These are phyloP conservation scores for Morinoia aosen DNA, from an alignment of 2,888 invertebrate genomes.

Conservation along the genomic window DNA sequence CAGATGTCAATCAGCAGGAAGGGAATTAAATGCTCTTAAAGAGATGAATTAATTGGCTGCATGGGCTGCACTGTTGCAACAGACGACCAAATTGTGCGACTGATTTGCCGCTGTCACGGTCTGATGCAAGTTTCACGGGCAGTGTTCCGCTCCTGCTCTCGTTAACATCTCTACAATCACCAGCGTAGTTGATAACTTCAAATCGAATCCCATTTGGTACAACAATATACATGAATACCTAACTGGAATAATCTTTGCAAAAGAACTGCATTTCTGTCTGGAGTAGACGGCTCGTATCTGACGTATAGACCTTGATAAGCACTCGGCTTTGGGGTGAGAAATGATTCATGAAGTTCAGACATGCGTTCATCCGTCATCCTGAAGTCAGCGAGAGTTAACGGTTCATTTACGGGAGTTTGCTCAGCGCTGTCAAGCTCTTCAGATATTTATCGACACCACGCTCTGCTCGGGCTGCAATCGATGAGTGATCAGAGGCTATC, in stretches of 20 bases:
- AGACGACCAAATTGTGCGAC: background rate
- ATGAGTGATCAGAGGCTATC: slow-evolving; percentile 12
- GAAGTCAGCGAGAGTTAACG: background rate
- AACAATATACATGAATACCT: background rate
- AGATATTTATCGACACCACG: background rate
- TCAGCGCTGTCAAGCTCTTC: background rate
- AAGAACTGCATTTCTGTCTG: background rate
- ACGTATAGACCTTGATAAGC: slow-evolving; percentile 10
- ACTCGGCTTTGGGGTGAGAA: background rate
- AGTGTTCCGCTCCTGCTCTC: background rate
- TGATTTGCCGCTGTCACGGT: background rate
- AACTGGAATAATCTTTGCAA: background rate
- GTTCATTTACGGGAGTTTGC: slow-evolving; percentile 7
- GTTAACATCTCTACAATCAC: background rate
- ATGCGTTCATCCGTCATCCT: background rate
- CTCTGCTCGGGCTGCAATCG: background rate
- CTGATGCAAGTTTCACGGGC: background rate
- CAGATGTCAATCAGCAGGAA: background rate
- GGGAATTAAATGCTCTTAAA: background rate
- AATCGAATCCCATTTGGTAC: background rate
- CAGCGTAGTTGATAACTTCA: background rate
- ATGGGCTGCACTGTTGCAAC: background rate
- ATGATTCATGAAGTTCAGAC: background rate
- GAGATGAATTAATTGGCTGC: background rate
- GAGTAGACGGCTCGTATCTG: background rate